Percentiles rank a stretch among this genome's conserved stretches.
Evolutionary conservation across 2,797 vertebrate species (phyloP).

Genomic region (Gymnoscopelus braueri): DNA sequence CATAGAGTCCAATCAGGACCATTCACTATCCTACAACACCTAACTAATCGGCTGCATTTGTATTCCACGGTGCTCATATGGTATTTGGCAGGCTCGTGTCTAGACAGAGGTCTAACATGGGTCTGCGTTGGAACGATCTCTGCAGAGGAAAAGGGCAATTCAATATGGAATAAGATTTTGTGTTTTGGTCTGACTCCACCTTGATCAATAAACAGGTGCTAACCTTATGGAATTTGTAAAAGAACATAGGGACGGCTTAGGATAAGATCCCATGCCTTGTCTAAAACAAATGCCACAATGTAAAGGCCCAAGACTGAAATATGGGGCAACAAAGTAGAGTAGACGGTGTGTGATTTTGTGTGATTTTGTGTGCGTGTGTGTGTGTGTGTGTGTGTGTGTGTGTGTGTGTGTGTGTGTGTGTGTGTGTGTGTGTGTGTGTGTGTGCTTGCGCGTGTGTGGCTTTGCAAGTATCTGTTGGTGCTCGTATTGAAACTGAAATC

Average conservation of each 20-base stretch:
- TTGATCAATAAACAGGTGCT: constrained; percentile 80
- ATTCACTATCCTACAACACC: constrained; percentile 53
- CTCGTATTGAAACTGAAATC: too few relatives aligned
- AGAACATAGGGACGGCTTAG: constrained; percentile 55
- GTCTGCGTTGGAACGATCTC: constrained; percentile 58
- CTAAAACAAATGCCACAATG: constrained; percentile 29
- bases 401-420: background rate
- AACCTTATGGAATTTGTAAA: constrained; percentile 70
- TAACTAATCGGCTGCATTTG: constrained; percentile 66
- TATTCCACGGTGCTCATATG: constrained; percentile 70
- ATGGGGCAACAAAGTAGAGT: constrained; percentile 35
- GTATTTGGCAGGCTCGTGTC: constrained; percentile 76
- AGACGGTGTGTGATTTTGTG: background rate
- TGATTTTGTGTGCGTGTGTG: background rate
- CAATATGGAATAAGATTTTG: constrained; percentile 78
- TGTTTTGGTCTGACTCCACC: constrained; percentile 69
- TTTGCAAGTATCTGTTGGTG: too few relatives aligned
- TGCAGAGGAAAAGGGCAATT: constrained; percentile 78
- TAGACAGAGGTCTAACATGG: constrained; percentile 68
- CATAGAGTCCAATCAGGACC: constrained; percentile 45
- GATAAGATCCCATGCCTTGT: constrained; percentile 49
- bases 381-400: constrained; percentile 2
- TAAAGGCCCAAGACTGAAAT: constrained; percentile 26
- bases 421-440: background rate
- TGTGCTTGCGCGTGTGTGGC: background rate